Base-by-base conservation (phyloP, 1,140 invertebrate species). In the Varroa destructor region DNA sequence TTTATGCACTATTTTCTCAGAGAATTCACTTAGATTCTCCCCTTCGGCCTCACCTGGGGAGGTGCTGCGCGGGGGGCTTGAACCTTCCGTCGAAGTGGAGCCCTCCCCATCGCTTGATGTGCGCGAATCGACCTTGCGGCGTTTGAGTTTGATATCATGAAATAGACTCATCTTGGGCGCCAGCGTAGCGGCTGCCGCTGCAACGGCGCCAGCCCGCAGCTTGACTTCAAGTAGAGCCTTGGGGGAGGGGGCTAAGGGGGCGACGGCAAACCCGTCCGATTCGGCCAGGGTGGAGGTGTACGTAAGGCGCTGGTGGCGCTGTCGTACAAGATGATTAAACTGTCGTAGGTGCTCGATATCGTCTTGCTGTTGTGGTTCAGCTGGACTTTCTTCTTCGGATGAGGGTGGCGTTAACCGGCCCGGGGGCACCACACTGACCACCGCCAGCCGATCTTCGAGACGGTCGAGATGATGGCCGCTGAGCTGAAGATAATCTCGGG, bases 131-230 rank as follows among this genome's bases (percentile, higher is more conserved):
- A 93, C 89, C 87, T 93, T 93, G 84, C 90, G 87, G 84, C 91
- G 87, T 86, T 95, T 95, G 82, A 95, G 85, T 86, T 95, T 94
- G 84, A 94, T 87, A 85, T 94, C 91, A 87, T 94, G 91, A 86
- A 94, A 94, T 84, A 95, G 88, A 87, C 91, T 94, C 92, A 95
- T 95, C 85, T 90, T 91, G 88, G 85, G 89, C 56, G 71, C 70
- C 88, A 67, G 61, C 40, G 40, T 67, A 8, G 8, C 46, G 46
- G 46, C 46, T 51, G 46, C 46, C 46, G 46, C 46, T 8, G 46
- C 46, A 51, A 8, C 46, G 40, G 61, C 61, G 40, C 61, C 61
- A 8, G 61, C 61, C 61, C 61, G 40, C 61, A 67, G 46, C 61
- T 67, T 67, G 40, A 46, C 61, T 37, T 67, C 61, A 40, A 67